Evolutionary conservation across 2,113 vertebrate genomes (phyloP).

Genomic region (Brachirus orientalis): DNA sequence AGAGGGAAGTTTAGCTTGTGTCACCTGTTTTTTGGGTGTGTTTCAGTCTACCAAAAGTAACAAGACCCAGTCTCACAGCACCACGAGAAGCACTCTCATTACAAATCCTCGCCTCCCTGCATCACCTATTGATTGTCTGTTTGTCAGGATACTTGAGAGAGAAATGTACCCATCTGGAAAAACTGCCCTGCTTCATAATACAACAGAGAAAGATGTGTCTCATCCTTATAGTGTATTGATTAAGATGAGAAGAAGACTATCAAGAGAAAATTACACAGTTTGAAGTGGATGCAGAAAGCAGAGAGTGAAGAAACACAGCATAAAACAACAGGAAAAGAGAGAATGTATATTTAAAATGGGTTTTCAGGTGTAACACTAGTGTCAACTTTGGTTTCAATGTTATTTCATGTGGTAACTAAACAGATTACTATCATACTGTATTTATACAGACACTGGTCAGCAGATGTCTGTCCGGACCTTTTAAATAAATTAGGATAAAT

Average conservation of each 20-base stretch:
- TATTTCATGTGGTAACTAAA: constrained; percentile 13
- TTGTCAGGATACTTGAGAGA: constrained; percentile 69
- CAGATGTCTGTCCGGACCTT: no score
- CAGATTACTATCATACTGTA: neutral
- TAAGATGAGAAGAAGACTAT: constrained; percentile 61
- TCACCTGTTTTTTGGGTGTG: constrained; percentile 56
- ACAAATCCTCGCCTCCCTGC: constrained; percentile 65
- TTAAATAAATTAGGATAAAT: neutral
- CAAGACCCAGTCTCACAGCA: constrained; percentile 56
- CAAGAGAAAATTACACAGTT: constrained; percentile 56
- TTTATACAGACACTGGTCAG: no score
- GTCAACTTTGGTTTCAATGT: constrained; percentile 16
- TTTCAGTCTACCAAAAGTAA: constrained; percentile 64
- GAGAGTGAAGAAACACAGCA: constrained; percentile 15
- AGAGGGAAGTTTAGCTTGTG: constrained; percentile 37
- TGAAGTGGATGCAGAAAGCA: constrained; percentile 29
- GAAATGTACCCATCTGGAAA: constrained; percentile 65
- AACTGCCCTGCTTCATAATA: constrained; percentile 56
- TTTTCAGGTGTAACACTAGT: constrained; percentile 1
- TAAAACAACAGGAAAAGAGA: constrained; percentile 16
- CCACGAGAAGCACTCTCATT: constrained; percentile 59
- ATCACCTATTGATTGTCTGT: constrained; percentile 72
- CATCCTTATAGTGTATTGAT: constrained; percentile 71
- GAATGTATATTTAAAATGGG: neutral
- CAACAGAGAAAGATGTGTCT: constrained; percentile 56